Evolutionary conservation across 2,113 vertebrate genomes (phyloP).

Genomic region (Albula glossodonta): DNA sequence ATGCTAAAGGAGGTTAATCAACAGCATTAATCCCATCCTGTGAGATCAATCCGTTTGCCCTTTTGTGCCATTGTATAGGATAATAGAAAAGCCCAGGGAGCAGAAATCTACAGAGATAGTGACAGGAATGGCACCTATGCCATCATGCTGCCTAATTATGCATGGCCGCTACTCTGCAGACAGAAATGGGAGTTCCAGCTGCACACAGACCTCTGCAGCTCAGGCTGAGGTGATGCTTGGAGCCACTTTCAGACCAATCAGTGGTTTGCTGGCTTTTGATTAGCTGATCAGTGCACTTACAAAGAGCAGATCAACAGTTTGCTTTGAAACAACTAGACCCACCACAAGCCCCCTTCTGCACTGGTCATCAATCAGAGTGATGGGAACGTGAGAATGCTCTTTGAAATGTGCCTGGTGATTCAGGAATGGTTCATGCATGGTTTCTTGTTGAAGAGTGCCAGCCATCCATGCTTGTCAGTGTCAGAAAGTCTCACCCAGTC

Average conservation of each 20-base stretch:
- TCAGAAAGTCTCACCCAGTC: neutral
- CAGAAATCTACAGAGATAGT: too few relatives aligned
- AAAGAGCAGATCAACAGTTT: neutral
- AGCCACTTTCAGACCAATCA: too few relatives aligned
- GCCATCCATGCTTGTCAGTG: neutral
- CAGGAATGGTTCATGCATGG: neutral
- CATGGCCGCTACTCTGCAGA: too few relatives aligned
- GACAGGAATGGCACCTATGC: too few relatives aligned
- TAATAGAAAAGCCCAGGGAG: neutral
- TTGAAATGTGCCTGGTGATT: neutral
- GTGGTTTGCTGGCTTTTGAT: too few relatives aligned
- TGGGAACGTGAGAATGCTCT: neutral
- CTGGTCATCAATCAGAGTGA: neutral
- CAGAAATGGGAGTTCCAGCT: too few relatives aligned
- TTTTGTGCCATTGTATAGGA: neutral
- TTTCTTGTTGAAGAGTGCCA: neutral
- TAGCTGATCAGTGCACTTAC: neutral
- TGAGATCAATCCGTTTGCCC: neutral
- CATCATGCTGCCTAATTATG: too few relatives aligned
- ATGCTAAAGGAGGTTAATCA: neutral
- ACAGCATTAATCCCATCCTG: neutral
- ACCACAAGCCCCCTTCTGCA: neutral
- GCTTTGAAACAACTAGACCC: neutral
- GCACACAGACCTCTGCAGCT: too few relatives aligned
- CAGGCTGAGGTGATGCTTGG: too few relatives aligned